A percentile compares a stretch with the other conserved stretches of the same genome.
phyloP scores from a whole-genome alignment of 2,113 vertebrate genomes.

The Hypocryptadius cinnamomeus region DNA sequence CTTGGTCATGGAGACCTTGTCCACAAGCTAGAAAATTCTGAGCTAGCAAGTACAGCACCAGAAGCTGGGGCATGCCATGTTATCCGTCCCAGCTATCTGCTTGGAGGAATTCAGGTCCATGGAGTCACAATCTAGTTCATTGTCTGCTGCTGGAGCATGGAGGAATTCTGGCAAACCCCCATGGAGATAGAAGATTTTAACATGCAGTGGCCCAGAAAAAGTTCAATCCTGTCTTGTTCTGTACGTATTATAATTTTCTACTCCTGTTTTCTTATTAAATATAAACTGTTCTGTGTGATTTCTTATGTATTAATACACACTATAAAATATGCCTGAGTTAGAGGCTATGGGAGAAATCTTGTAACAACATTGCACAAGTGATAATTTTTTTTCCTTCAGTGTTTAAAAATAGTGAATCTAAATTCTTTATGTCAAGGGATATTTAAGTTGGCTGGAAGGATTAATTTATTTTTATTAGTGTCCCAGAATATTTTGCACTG shows the following conservation, averaged over 20 bases:
- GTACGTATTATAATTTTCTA: neutral
- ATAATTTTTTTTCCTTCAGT: slow-evolving; percentile 2
- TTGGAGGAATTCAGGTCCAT: slow-evolving; percentile 10
- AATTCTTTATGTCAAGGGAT: slow-evolving; percentile 38
- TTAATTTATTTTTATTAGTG: slow-evolving; percentile 34
- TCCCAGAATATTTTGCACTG: neutral
- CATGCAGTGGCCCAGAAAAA: neutral
- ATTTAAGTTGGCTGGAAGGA: slow-evolving; percentile 33
- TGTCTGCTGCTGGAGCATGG: neutral
- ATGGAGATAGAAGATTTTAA: neutral
- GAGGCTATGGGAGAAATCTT: slow-evolving; percentile 29
- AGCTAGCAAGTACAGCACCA: neutral
- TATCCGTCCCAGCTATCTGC: slow-evolving; percentile 4
- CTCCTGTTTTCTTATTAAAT: slow-evolving; percentile 1
- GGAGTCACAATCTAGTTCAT: neutral
- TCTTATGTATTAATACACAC: neutral
- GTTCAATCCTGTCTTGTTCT: neutral
- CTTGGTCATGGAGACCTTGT: neutral
- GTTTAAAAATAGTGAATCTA: slow-evolving; percentile 43
- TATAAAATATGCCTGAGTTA: neutral
- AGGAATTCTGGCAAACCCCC: slow-evolving; percentile 3
- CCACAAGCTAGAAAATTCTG: neutral
- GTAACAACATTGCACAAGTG: slow-evolving; percentile 4
- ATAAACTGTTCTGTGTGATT: neutral
- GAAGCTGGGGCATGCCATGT: neutral